Evolutionary conservation across 2,113 vertebrate genomes (phyloP).

Genomic region (Columbina picui): DNA sequence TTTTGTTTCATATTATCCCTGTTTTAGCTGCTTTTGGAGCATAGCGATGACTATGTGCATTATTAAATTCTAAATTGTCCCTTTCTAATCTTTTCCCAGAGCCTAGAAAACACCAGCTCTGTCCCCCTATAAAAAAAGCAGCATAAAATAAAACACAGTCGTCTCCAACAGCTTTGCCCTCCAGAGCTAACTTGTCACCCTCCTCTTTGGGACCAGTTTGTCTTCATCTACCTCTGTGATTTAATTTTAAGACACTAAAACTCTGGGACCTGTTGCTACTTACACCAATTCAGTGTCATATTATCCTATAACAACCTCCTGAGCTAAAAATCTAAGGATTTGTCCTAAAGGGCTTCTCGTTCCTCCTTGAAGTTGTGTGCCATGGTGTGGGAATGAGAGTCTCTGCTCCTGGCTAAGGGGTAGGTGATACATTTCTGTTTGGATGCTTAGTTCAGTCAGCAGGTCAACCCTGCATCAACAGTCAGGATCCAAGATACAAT

Average conservation of each 20-base stretch:
- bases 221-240: background rate
- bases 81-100: background rate
- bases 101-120: background rate
- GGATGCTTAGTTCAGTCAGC: background rate
- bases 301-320: background rate
- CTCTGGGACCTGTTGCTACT: background rate
- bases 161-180: background rate
- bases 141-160: background rate
- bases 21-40: background rate
- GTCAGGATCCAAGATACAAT: background rate
- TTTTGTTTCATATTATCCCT: background rate
- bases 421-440: background rate
- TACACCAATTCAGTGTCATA: background rate
- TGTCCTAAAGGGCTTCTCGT: background rate
- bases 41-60: background rate
- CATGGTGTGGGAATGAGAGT: accelerated
- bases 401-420: background rate
- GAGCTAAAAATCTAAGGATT: background rate
- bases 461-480: background rate
- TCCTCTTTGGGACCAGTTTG: background rate
- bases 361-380: background rate
- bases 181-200: background rate
- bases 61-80: background rate
- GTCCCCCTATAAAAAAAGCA: background rate
- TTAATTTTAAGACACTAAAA: background rate